Evolutionary conservation across 2,888 invertebrate species (phyloP).

Genomic region (Apodemia hepburni): DNA sequence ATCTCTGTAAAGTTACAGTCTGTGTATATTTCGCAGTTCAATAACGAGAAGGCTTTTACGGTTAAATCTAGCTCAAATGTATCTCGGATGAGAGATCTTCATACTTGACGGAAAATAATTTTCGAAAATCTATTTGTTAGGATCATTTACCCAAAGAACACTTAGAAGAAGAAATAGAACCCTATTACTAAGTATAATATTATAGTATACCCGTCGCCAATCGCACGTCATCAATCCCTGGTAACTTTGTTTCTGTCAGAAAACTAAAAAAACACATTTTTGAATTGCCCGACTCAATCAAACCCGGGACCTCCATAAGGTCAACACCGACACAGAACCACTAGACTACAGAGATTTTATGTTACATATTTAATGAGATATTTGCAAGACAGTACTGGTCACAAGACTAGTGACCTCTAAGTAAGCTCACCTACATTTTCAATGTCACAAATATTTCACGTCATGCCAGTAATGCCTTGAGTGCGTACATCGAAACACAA

Average conservation of each 20-base stretch:
- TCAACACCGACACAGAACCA: too few species aligned
- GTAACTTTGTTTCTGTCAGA: too few species aligned
- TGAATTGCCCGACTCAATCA: too few species aligned
- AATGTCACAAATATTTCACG: constrained; percentile 36
- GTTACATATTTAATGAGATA: too few species aligned
- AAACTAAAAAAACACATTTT: too few species aligned
- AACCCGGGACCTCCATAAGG: too few species aligned
- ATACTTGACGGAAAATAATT: constrained; percentile 36
- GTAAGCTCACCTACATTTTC: constrained; percentile 32
- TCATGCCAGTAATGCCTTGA: constrained; percentile 26
- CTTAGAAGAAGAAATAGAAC: too few species aligned
- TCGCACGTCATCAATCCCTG: too few species aligned
- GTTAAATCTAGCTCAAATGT: constrained; percentile 69
- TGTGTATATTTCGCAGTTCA: constrained; percentile 81
- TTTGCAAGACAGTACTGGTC: neutral
- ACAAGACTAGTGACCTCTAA: constrained; percentile 14
- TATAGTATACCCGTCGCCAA: too few species aligned
- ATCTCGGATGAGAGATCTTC: constrained; percentile 45
- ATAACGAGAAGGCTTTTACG: constrained; percentile 79
- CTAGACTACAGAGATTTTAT: too few species aligned
- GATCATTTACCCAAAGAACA: too few species aligned
- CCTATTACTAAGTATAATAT: too few species aligned
- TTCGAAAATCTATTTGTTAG: neutral
- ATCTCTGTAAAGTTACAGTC: constrained; percentile 68
- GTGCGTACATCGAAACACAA: constrained; percentile 19